Percentiles rank a stretch among this genome's conserved stretches.
Conservation (phyloP, 1,140 invertebrate species). For the Periplaneta americana region DNA sequence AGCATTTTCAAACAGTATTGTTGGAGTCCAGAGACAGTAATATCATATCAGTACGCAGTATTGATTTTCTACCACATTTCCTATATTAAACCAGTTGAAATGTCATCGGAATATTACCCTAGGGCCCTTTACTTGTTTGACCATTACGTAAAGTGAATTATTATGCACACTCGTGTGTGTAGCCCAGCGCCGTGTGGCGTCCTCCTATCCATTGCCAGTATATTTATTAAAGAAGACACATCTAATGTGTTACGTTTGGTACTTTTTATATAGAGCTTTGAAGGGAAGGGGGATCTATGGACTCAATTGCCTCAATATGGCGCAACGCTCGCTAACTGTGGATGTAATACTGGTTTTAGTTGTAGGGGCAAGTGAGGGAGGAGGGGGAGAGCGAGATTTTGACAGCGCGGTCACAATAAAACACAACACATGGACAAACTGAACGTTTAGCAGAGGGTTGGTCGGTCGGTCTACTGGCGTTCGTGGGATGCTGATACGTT, state of each 20-base stretch:
- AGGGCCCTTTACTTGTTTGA: not conserved
- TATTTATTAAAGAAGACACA: not conserved
- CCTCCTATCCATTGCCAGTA: not conserved
- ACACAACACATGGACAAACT: not conserved
- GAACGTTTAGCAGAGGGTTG: not conserved
- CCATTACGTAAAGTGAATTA: not conserved
- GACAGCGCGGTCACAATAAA: constrained; percentile 14
- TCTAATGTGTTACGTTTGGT: not conserved
- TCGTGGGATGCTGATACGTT: not conserved
- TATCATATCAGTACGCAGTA: not conserved
- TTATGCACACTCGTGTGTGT: not conserved
- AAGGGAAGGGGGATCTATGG: not conserved
- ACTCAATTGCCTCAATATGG: constrained; percentile 9
- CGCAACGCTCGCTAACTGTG: not conserved
- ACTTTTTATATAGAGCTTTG: not conserved
- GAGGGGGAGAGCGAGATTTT: not conserved
- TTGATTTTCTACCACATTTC: not conserved
- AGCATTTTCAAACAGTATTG: not conserved
- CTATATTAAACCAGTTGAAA: not conserved
- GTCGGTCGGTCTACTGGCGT: not conserved
- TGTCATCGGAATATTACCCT: not conserved
- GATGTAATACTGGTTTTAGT: not conserved
- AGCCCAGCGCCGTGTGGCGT: not conserved
- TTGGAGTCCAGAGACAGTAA: not conserved
- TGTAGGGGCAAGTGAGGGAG: not conserved